phyloP scores from a whole-genome alignment of 1,140 invertebrate species.

The Zaprionus lachaisei region DNA sequence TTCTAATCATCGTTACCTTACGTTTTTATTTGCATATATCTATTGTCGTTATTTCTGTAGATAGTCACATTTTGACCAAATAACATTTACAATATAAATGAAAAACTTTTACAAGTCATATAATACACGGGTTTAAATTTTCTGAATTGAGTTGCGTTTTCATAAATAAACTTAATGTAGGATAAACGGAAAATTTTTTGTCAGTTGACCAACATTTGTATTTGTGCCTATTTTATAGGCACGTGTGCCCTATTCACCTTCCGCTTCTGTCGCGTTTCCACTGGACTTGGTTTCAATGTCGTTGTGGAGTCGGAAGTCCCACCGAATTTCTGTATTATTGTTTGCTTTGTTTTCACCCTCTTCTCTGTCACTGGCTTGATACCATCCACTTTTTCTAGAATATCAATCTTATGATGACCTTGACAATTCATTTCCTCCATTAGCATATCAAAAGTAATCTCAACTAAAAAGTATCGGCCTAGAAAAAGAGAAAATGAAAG shows the following conservation, averaged over 20 bases:
- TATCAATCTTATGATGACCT: not conserved
- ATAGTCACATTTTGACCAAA: no score
- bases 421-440: constrained; percentile 30
- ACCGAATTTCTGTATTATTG: no score
- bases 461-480: constrained; percentile 59
- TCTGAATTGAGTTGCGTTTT: no score
- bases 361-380: constrained; percentile 33
- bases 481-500: not conserved
- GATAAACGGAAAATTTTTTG: constrained; percentile 32
- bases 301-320: constrained; percentile 9
- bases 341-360: not conserved
- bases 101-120: no score
- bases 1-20: no score
- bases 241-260: constrained; percentile 21
- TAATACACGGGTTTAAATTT: no score
- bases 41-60: no score
- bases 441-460: constrained; percentile 51
- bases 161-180: not conserved
- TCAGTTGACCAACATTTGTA: not conserved
- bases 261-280: constrained; percentile 4
- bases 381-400: not conserved
- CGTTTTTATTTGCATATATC: no score
- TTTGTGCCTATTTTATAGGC: constrained; percentile 11
- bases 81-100: no score
- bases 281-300: constrained; percentile 21